Percentiles rank a stretch among this genome's conserved stretches.
phyloP scores from a whole-genome alignment of 2,113 vertebrate genomes.

The Podarcis raffonei region DNA sequence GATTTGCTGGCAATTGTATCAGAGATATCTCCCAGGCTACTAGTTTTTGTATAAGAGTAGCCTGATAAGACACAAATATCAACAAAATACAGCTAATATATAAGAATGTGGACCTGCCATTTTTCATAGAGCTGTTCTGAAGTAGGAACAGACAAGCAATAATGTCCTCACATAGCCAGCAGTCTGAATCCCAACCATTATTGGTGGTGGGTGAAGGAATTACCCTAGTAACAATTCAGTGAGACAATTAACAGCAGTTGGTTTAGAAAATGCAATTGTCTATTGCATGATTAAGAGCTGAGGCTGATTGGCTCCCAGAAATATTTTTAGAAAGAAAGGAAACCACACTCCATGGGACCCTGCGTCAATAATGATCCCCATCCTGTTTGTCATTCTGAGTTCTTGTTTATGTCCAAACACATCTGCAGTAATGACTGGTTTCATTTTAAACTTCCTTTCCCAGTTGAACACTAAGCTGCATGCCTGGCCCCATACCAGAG shows the following conservation, averaged over 20 bases:
- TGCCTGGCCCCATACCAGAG: background rate
- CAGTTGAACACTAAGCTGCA: no score
- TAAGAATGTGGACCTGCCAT: no score
- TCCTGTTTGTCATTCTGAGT: no score
- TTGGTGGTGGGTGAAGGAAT: background rate
- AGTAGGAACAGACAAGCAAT: background rate
- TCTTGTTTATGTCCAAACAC: no score
- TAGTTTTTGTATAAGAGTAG: constrained; percentile 45
- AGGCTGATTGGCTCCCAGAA: background rate
- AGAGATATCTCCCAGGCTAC: constrained; percentile 17
- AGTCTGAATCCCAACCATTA: background rate
- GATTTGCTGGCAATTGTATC: constrained; percentile 68
- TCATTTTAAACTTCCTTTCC: no score
- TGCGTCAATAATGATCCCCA: no score
- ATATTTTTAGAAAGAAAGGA: no score
- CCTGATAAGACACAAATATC: constrained; percentile 48
- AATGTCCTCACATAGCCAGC: background rate
- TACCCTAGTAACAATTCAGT: background rate
- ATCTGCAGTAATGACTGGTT: no score
- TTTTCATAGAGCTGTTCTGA: background rate
- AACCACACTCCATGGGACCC: no score
- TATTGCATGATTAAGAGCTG: background rate
- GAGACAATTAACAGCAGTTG: background rate
- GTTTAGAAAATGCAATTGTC: no score
- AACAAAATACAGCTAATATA: constrained; percentile 42